Evolutionary conservation across 2,888 invertebrate genomes (phyloP), one percentile per base, ranked within the genome.

Genomic region (Campoplex capitator): DNA sequence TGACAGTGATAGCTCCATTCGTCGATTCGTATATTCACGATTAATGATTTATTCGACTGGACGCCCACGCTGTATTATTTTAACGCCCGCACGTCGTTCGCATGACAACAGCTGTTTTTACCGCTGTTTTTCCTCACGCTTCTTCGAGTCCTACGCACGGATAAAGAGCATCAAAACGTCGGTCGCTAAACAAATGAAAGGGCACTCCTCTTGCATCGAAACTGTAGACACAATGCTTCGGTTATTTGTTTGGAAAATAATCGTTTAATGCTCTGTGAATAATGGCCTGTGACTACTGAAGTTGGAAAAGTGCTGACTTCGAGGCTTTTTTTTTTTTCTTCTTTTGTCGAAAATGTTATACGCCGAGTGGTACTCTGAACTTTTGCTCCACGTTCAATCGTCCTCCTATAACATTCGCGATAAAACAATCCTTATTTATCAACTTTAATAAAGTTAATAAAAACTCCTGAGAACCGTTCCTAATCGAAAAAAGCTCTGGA

Each of bases 1-100:
- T 7, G 8, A 9, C 42, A 51, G 23, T 32, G 51, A 54, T 58
- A 11, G 51, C 35, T 79, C 56, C 11, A 23, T 67, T 56, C 16
- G 28, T 28, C 35, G 45, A 13, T 67, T 67, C 42, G 67, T 38
- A 48, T 48, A 70, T 70, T 48, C 51, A 13, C 51, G 42, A 77
- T 28, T 28, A 56, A 58, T 42, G 18, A 68, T 78, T 79, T 58
- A 54, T 23, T 54, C 56, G 38, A 23, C 58, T 51, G 62, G 58
- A 13, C 58, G n/a, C 28, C 74, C 79, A 48, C 78, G 68, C 32
- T n/a, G 56, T 28, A 56, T 84, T 74, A 48, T 70, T n/a, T 16
- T n/a, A 23, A 54, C 48, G 68, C 68, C 82, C 58, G 74, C 70
- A 76, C 32, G 16, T 51, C 48, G 23, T 48, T 38, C 23, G 23